A percentile compares a stretch with the other conserved stretches of the same genome.
Evolutionary conservation across 1,140 invertebrate genomes (phyloP).

Genomic region (Heliconius nattereri): DNA sequence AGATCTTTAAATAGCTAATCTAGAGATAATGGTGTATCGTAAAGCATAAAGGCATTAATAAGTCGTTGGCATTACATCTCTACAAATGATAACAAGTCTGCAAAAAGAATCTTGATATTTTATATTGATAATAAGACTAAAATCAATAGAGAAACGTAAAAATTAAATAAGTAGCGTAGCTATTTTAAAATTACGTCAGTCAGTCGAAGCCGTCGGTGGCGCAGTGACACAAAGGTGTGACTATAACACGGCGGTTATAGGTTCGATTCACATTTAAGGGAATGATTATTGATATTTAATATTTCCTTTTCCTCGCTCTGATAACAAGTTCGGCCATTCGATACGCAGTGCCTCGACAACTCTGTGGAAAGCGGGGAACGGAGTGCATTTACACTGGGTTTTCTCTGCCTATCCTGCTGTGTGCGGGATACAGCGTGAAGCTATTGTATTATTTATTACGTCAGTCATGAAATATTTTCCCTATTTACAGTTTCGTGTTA

Average conservation of each 20-base stretch:
- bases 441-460: neutral
- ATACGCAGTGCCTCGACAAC: too few relatives aligned
- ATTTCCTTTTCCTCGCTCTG: too few relatives aligned
- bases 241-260: too few relatives aligned
- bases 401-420: too few relatives aligned
- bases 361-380: too few relatives aligned
- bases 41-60: neutral
- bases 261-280: too few relatives aligned
- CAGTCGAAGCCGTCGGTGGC: too few relatives aligned
- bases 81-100: neutral
- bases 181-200: neutral
- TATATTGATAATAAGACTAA: neutral
- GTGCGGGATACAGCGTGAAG: too few relatives aligned
- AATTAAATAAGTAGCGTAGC: neutral
- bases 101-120: neutral
- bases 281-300: too few relatives aligned
- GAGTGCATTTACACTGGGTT: too few relatives aligned
- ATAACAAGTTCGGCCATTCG: too few relatives aligned
- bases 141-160: neutral
- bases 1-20: slow-evolving; percentile 11
- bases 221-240: too few relatives aligned
- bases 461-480: neutral
- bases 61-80: slow-evolving; percentile 12
- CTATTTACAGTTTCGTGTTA: neutral
- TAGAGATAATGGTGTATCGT: slow-evolving; percentile 4